Evolutionary conservation across 2,797 vertebrate genomes (phyloP).

Genomic region (Premnoplex brunnescens): DNA sequence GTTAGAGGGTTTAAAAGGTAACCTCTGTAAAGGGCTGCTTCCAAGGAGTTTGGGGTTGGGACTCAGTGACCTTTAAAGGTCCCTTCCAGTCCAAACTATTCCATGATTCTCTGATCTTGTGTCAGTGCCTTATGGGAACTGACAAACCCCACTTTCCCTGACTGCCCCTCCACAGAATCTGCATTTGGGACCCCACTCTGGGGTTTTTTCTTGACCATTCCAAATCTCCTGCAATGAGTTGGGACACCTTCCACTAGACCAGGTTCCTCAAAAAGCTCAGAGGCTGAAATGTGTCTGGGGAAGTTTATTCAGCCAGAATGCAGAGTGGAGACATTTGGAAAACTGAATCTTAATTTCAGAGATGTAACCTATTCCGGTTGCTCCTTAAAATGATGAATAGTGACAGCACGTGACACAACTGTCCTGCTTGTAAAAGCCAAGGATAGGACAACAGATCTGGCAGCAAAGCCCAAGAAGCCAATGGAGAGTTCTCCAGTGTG

Average conservation of each 20-base stretch:
- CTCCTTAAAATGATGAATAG: background rate
- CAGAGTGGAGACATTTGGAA: background rate
- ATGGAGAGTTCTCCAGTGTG: fast-evolving
- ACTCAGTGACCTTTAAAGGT: background rate
- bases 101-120: background rate
- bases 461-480: background rate
- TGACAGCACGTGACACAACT: background rate
- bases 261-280: background rate
- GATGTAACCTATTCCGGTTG: background rate
- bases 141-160: background rate
- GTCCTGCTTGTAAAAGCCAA: background rate
- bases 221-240: background rate
- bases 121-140: background rate
- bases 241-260: background rate
- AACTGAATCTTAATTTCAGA: background rate
- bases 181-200: background rate
- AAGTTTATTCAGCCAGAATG: background rate
- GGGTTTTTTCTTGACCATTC: background rate
- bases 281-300: background rate
- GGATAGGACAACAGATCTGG: background rate
- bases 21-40: background rate
- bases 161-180: no score
- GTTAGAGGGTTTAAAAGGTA: background rate
- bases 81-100: background rate
- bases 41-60: background rate